These are phyloP conservation scores for Phanerotoma sp. DNA, from an alignment of 2,888 invertebrate species.

Conservation along the genomic window DNA sequence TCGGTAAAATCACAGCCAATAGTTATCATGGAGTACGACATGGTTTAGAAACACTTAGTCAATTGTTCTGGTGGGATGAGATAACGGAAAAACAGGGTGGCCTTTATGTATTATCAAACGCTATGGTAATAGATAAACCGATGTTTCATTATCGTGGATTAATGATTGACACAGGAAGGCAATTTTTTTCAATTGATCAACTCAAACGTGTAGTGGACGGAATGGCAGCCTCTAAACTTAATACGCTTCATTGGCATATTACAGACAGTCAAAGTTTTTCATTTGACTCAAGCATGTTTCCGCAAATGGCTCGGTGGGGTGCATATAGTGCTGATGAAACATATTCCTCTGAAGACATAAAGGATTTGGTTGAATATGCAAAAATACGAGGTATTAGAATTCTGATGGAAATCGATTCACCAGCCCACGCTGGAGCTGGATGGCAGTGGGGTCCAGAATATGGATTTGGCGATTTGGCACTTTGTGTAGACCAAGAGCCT, in stretches of 20 bases:
- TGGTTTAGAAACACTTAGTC: conserved; percentile 69
- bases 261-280: conserved; percentile 94
- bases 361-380: conserved; percentile 75
- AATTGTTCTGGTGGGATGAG: conserved; percentile 79
- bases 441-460: conserved; percentile 81
- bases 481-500: conserved; percentile 79
- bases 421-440: conserved; percentile 85
- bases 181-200: conserved; percentile 76
- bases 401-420: conserved; percentile 87
- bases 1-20: conserved; percentile 66
- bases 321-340: conserved; percentile 80
- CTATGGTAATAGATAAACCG: conserved; percentile 73
- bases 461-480: conserved; percentile 75
- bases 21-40: conserved; percentile 71
- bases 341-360: conserved; percentile 71
- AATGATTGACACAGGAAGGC: conserved; percentile 87
- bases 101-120: conserved; percentile 67
- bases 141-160: conserved; percentile 83
- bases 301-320: conserved; percentile 79
- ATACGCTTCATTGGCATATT: conserved; percentile 92
- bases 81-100: conserved; percentile 61
- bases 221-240: conserved; percentile 87
- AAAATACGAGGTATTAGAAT: conserved; percentile 81
- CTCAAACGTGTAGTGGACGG: conserved; percentile 75
- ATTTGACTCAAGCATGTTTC: conserved; percentile 72